Conservation (phyloP, 2,797 vertebrate genomes). For the Coilia nasus region DNA sequence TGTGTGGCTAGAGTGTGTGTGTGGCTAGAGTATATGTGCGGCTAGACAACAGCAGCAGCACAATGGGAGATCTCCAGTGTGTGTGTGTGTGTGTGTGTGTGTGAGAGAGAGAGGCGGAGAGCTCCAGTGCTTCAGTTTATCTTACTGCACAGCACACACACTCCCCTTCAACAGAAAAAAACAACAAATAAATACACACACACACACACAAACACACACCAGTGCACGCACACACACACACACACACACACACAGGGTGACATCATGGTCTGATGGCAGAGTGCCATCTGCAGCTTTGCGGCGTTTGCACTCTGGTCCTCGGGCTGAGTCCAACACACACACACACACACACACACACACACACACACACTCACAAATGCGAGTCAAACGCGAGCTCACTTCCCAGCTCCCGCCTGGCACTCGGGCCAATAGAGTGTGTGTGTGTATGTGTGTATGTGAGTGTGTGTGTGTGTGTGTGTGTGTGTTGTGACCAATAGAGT, state of each 20-base stretch:
- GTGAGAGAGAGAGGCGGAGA: too few relatives aligned
- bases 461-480: too few relatives aligned
- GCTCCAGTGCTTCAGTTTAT: too few relatives aligned
- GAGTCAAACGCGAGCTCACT: not conserved
- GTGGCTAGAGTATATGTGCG: too few relatives aligned
- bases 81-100: too few relatives aligned
- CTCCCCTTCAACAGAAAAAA: not conserved
- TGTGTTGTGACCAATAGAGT: too few relatives aligned
- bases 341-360: constrained; percentile 14
- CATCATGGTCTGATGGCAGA: constrained; percentile 25
- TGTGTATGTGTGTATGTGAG: too few relatives aligned
- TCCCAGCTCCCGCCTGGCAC: constrained; percentile 19
- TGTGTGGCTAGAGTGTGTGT: too few relatives aligned
- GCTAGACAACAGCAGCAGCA: too few relatives aligned
- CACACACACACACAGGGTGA: constrained; percentile 16
- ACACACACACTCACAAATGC: constrained; percentile 3
- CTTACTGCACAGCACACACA: not conserved
- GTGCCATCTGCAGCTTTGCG: constrained; percentile 21
- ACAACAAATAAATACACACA: not conserved
- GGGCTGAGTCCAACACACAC: constrained; percentile 1
- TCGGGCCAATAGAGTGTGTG: constrained; percentile 8
- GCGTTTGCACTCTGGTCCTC: constrained; percentile 16
- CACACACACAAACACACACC: not conserved
- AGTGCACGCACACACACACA: not conserved
- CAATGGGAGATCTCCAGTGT: too few relatives aligned